Percentiles rank a stretch among this genome's conserved stretches.
Conservation (phyloP, 2,888 invertebrate genomes). For the Cantharis flavilabris region DNA sequence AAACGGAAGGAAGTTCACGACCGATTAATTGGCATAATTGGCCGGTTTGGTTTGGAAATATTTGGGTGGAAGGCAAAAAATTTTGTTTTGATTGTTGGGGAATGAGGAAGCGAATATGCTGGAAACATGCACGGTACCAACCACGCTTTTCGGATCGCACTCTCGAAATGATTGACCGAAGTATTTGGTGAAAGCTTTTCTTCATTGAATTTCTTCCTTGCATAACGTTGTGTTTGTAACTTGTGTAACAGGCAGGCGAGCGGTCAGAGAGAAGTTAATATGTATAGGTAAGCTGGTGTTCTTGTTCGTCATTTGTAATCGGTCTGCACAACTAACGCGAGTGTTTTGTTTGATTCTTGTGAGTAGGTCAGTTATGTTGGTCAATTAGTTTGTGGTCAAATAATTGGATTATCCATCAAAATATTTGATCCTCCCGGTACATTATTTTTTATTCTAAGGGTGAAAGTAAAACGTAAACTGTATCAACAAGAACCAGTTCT, state of each 20-base stretch:
- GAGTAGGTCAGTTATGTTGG: constrained; percentile 41
- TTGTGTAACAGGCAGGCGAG: constrained; percentile 39
- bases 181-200: constrained; percentile 42
- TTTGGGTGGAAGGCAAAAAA: background rate
- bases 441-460: background rate
- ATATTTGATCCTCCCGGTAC: background rate
- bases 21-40: background rate
- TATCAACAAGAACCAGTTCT: background rate
- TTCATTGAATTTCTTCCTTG: constrained; percentile 43
- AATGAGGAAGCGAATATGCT: background rate
- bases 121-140: constrained; percentile 1
- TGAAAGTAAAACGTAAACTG: background rate
- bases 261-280: constrained; percentile 30
- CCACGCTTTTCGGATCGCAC: constrained; percentile 7
- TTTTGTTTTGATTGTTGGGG: background rate
- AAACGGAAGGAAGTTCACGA: background rate
- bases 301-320: constrained; percentile 28
- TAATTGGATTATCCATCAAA: background rate
- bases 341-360: constrained; percentile 31
- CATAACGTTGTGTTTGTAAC: constrained; percentile 40
- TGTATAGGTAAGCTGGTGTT: constrained; percentile 26
- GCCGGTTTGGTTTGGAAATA: background rate
- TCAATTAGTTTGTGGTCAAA: constrained; percentile 11
- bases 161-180: constrained; percentile 12
- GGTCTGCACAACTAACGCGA: constrained; percentile 14